Conservation (phyloP, 2,797 vertebrate species). For the Alectoris magna region DNA sequence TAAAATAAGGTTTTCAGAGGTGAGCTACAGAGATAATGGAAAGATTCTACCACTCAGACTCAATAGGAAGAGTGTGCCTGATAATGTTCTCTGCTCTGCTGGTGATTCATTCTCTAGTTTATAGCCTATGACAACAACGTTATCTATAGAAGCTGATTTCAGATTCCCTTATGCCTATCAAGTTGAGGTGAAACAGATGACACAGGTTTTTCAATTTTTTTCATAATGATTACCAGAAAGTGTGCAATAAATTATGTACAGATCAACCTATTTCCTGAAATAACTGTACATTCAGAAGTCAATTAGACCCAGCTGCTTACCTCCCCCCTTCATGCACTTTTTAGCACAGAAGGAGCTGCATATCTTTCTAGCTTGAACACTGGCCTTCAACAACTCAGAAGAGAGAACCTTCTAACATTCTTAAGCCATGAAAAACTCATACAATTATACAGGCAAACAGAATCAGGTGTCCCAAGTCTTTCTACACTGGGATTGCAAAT, state of each 20-base stretch:
- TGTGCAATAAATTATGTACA: too few relatives aligned
- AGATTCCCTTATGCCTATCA: not conserved
- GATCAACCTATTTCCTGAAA: not conserved
- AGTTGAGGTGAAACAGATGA: not conserved
- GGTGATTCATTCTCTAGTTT: not conserved
- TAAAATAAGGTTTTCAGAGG: rapidly evolving
- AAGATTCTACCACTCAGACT: not conserved
- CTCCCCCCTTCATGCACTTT: not conserved
- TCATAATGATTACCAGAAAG: not conserved
- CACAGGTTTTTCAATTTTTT: not conserved
- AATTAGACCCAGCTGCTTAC: not conserved
- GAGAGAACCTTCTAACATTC: not conserved
- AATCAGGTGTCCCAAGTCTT: not conserved
- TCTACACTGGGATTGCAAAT: not conserved
- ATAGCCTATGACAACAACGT: not conserved
- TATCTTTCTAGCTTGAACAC: not conserved
- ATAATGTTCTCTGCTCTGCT: not conserved
- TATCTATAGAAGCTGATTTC: not conserved
- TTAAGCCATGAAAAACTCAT: not conserved
- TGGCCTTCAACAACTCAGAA: not conserved
- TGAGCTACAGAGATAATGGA: rapidly evolving
- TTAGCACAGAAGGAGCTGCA: not conserved
- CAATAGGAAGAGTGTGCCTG: rapidly evolving
- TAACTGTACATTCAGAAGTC: not conserved
- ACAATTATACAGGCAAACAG: not conserved